Evolutionary conservation across 1,140 invertebrate species (phyloP).

Genomic region (Drosophila paulistorum): DNA sequence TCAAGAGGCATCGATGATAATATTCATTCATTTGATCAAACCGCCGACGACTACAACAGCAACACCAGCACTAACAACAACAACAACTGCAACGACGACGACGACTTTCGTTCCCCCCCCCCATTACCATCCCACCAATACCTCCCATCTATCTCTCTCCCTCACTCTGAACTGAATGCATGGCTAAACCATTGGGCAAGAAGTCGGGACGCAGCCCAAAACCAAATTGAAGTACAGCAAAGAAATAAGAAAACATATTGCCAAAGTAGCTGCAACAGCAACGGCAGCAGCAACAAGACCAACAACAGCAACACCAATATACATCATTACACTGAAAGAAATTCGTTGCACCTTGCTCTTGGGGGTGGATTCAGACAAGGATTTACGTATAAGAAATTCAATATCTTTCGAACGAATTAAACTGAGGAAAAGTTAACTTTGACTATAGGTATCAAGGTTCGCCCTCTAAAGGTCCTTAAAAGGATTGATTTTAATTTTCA

Average conservation of each 20-base stretch:
- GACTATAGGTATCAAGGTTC: too few relatives aligned
- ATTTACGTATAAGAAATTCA: background rate
- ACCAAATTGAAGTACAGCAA: conserved; percentile 63
- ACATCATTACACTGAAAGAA: conserved; percentile 64
- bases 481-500: too few relatives aligned
- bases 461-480: too few relatives aligned
- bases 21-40: conserved; percentile 82
- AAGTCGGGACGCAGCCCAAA: conserved; percentile 57
- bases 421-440: too few relatives aligned
- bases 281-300: conserved; percentile 32
- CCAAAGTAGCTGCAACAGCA: conserved; percentile 72
- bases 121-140: background rate
- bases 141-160: background rate
- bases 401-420: background rate
- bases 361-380: background rate
- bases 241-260: conserved; percentile 74
- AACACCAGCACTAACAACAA: conserved; percentile 46
- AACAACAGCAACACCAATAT: conserved; percentile 42
- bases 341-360: background rate
- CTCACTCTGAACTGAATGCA: conserved; percentile 1
- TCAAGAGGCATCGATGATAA: conserved; percentile 78
- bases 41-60: conserved; percentile 70
- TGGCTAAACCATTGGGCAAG: conserved; percentile 39
- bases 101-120: conserved; percentile 53
- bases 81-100: conserved; percentile 46